phyloP scores from a whole-genome alignment of 2,888 invertebrate species.

The Eristalis pertinax region DNA sequence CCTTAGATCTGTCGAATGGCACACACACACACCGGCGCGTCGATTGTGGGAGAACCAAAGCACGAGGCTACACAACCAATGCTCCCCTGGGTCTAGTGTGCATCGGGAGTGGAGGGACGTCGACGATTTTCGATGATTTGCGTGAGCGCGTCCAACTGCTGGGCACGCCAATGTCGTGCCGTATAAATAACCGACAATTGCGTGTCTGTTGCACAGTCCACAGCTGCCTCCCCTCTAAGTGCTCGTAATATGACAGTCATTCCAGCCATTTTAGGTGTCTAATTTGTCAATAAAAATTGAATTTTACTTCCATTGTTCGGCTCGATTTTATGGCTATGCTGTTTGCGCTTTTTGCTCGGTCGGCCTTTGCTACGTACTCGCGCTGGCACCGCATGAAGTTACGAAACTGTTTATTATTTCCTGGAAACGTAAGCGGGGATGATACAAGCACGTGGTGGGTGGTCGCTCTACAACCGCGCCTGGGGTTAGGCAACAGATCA shows the following conservation, averaged over 20 bases:
- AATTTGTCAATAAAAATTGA: neutral
- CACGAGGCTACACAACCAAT: neutral
- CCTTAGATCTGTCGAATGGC: slow-evolving; percentile 25
- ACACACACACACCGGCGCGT: too few relatives aligned
- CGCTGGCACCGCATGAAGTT: neutral
- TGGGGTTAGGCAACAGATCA: too few relatives aligned
- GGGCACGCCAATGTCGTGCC: slow-evolving; percentile 15
- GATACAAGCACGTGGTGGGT: neutral
- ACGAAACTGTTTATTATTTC: neutral
- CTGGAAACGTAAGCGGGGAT: neutral
- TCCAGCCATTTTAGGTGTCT: slow-evolving; percentile 1
- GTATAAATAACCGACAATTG: slow-evolving; percentile 39
- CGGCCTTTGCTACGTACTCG: neutral
- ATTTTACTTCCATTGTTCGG: neutral
- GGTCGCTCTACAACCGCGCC: neutral
- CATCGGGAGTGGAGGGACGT: neutral
- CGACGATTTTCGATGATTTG: slow-evolving; percentile 40
- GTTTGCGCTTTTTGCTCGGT: neutral
- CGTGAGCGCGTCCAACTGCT: slow-evolving; percentile 22
- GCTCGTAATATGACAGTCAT: neutral
- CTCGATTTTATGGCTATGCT: neutral
- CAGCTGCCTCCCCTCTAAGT: neutral
- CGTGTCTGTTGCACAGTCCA: neutral
- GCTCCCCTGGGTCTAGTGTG: neutral
- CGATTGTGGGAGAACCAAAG: too few relatives aligned